phyloP scores from a whole-genome alignment of 2,888 invertebrate genomes.

The Thysanoteuthis rhombus region DNA sequence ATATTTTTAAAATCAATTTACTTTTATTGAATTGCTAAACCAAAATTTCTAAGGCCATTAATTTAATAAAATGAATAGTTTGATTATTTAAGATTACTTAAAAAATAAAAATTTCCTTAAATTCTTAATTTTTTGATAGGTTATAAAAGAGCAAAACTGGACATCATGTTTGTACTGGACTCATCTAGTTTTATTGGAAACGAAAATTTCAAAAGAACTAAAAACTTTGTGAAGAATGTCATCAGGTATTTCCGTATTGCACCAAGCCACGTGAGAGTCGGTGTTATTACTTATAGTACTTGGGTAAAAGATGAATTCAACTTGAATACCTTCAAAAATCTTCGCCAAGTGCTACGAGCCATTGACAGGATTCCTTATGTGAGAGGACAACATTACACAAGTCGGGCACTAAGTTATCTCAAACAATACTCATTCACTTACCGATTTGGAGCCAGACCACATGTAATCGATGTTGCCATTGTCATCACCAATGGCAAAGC shows the following conservation, averaged over 20 bases:
- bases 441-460: background rate
- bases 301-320: background rate
- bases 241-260: background rate
- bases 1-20: background rate
- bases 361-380: background rate
- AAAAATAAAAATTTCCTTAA: background rate
- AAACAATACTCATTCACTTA: background rate
- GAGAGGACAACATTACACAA: background rate
- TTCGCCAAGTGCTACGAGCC: background rate
- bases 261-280: background rate
- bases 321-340: background rate
- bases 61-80: background rate
- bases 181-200: background rate
- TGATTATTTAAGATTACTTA: background rate
- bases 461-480: background rate
- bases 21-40: background rate
- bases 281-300: background rate
- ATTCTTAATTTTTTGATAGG: background rate
- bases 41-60: background rate
- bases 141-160: background rate
- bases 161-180: slow-evolving; percentile 15
- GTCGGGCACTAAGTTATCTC: background rate
- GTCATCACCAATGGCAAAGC: background rate
- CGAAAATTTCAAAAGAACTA: background rate
- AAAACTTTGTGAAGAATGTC: background rate